Base-by-base conservation (phyloP, 2,888 invertebrate genomes). In the Hemithea aestivaria region DNA sequence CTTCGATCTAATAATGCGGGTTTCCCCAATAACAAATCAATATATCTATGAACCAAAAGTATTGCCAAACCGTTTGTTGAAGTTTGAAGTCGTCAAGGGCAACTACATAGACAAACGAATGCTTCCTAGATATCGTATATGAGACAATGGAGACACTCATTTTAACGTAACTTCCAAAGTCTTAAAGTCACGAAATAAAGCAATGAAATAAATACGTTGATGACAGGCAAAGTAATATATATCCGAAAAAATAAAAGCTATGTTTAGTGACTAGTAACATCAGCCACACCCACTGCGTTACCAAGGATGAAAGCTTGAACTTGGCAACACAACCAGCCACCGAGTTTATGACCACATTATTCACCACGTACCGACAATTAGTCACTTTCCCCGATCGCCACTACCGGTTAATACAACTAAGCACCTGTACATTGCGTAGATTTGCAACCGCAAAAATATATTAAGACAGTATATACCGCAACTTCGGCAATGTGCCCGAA, bases 311-410 rank as follows among this genome's bases (percentile, higher is more conserved):
- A 69, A 70, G 66, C 63, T 25, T 45, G 16, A 37, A 38, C 39
- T 53, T 48, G 37, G 38, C 40, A 53, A 38, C 42, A 64, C 53
- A 45, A 38, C 53, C 46, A 55, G 44, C 58, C 62, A 57, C 45
- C 51, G 58, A 66, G 66, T 59, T 46, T 62, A 58, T 58, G 54
- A 59, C 55, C 60, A 58, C 60, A 58, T 62, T 61, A 64, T 64
- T 58, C 55, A 57, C 53, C 55, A 51, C 56, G 57, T 51, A 62
- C 51, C 48, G 48, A 50, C 66, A 70, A 73, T 74, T 73, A 73
- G 66, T 61, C 49, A 72, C 71, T 73, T 73, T 74, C 72, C 63
- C 66, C 56, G 41, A 44, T 58, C 53, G 56, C 60, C 62, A 58
- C 54, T 54, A 46, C 47, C 44, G 43, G 52, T 45, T 59, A 55